Percentiles rank a stretch among this genome's conserved stretches.
Conservation (phyloP, 1,140 invertebrate species). For the Metaphire vulgaris region DNA sequence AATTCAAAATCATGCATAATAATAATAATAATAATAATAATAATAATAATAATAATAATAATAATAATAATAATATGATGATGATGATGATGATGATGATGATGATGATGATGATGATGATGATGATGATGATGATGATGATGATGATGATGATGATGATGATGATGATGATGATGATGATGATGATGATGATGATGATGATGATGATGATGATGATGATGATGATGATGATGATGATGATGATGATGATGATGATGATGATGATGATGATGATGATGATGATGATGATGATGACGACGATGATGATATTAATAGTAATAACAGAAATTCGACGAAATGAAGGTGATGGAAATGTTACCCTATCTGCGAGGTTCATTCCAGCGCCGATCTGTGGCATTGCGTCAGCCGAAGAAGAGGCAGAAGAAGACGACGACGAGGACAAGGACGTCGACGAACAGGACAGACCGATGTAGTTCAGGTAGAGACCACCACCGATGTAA, state of each 20-base stretch:
- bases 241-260: constrained; percentile 9
- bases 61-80: too few relatives aligned
- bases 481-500: not conserved
- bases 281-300: not conserved
- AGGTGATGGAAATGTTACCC: not conserved
- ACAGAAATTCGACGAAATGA: not conserved
- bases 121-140: constrained; percentile 1
- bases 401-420: not conserved
- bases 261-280: constrained; percentile 1
- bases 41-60: too few relatives aligned
- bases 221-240: not conserved
- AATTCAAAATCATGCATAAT: not conserved
- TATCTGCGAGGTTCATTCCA: not conserved
- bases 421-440: too few relatives aligned
- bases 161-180: constrained; percentile 2
- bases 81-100: not conserved
- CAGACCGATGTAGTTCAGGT: not conserved
- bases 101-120: too few relatives aligned
- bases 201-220: constrained; percentile 10
- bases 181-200: constrained; percentile 2
- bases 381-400: not conserved
- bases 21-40: not conserved
- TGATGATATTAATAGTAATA: not conserved
- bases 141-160: not conserved
- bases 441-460: too few relatives aligned